Conservation (phyloP, 2,888 invertebrate genomes). For the Myopa tessellatipennis region DNA sequence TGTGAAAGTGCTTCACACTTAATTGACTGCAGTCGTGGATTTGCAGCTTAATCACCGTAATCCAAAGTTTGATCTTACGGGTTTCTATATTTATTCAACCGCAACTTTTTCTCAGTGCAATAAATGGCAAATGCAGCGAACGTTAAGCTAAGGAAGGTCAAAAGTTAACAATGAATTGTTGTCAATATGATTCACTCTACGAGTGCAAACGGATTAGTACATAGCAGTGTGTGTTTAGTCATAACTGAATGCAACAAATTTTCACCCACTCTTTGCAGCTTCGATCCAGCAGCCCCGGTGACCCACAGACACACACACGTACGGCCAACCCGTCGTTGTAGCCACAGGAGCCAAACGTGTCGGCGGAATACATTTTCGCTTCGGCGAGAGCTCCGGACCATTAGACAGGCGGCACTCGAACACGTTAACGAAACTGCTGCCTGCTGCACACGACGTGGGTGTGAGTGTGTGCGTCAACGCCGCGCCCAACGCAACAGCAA, state of each 20-base stretch:
- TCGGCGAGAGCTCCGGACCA: background rate
- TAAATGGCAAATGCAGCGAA: too few relatives aligned
- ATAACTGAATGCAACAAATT: background rate
- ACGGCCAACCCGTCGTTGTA: background rate
- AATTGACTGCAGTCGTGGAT: background rate
- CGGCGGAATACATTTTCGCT: background rate
- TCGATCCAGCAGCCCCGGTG: background rate
- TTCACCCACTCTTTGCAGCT: background rate
- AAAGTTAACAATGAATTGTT: too few relatives aligned
- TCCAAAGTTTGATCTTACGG: too few relatives aligned
- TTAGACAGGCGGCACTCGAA: background rate
- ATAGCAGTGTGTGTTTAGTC: background rate
- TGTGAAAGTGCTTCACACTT: background rate
- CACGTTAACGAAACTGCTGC: background rate
- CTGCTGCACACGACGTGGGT: background rate
- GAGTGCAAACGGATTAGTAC: too few relatives aligned
- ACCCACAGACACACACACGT: too few relatives aligned
- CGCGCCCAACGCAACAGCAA: constrained; percentile 14
- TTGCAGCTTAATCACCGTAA: background rate
- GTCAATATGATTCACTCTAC: too few relatives aligned
- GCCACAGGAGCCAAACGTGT: background rate
- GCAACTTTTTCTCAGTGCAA: too few relatives aligned
- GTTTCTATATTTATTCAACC: too few relatives aligned
- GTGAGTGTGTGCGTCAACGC: background rate
- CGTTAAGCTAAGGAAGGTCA: too few relatives aligned